Evolutionary conservation across 2,888 invertebrate species (phyloP).

Genomic region (Baccha elongata): DNA sequence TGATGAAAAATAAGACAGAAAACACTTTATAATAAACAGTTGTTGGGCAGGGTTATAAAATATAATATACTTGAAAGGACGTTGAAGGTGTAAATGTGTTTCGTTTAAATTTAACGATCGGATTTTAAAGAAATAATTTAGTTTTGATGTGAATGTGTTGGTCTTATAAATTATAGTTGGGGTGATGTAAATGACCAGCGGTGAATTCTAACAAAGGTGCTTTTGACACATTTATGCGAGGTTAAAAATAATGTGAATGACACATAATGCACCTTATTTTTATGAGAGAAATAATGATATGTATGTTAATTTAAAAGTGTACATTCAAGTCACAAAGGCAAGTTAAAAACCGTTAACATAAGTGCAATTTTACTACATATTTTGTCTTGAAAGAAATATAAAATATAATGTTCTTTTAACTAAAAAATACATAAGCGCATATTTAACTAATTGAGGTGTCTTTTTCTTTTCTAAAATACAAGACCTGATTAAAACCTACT

Average conservation of each 20-base stretch:
- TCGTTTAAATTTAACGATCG: conserved; percentile 33
- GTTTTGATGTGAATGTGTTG: neutral
- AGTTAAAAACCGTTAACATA: neutral
- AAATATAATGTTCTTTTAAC: too few relatives aligned
- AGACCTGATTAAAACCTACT: too few relatives aligned
- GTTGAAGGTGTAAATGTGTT: conserved; percentile 33
- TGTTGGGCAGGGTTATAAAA: neutral
- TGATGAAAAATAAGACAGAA: conserved; percentile 24
- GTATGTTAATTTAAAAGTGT: neutral
- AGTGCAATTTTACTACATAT: conserved; percentile 8
- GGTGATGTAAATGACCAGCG: neutral
- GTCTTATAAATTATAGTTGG: neutral
- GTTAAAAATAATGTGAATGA: neutral
- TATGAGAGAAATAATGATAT: neutral
- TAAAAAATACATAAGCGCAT: too few relatives aligned
- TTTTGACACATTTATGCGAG: neutral
- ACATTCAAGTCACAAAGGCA: neutral
- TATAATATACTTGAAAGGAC: neutral
- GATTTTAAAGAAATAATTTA: conserved; percentile 7
- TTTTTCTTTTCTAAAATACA: too few relatives aligned
- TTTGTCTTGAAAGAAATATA: neutral
- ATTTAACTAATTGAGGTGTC: too few relatives aligned
- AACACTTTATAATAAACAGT: conserved; percentile 28
- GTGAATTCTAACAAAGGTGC: neutral
- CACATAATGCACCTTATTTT: neutral